Conservation (phyloP, 1,140 invertebrate genomes). For the Euglossa dilemma region DNA sequence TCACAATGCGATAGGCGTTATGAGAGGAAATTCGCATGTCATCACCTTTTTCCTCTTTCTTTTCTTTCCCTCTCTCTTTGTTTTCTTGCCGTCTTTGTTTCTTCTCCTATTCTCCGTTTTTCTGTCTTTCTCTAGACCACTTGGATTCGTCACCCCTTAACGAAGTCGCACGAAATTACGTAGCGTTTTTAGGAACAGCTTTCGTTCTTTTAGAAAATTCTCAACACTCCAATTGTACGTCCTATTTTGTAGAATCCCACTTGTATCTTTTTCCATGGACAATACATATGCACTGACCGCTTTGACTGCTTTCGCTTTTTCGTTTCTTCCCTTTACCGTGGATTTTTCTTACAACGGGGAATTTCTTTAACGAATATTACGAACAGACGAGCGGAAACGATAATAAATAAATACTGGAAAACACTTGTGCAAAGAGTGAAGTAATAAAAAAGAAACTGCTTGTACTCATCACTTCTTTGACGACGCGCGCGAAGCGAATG, state of each 20-base stretch:
- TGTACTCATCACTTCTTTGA: neutral
- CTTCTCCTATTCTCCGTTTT: neutral
- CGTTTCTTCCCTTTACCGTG: constrained; percentile 9
- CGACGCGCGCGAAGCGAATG: constrained; percentile 65
- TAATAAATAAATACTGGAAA: neutral
- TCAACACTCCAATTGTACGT: constrained; percentile 61
- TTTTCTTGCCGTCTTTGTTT: constrained; percentile 5
- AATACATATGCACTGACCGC: constrained; percentile 57
- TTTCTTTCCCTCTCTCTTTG: neutral
- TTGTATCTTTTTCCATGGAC: constrained; percentile 64
- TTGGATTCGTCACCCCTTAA: neutral
- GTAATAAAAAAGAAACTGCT: neutral
- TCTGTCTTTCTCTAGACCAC: neutral
- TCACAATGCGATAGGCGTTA: constrained; percentile 57
- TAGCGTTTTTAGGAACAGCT: neutral
- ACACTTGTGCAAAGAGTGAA: neutral
- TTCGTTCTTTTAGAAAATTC: constrained; percentile 17
- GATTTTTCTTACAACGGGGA: neutral
- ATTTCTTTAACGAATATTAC: constrained; percentile 8
- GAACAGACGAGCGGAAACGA: too few species aligned
- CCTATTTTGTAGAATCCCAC: constrained; percentile 72
- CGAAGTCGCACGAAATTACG: constrained; percentile 3
- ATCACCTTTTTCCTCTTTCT: constrained; percentile 1
- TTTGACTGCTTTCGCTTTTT: constrained; percentile 6
- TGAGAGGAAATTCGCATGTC: constrained; percentile 2